Conservation (phyloP, 2,797 vertebrate species). For the Philypnodon macrostomus region DNA sequence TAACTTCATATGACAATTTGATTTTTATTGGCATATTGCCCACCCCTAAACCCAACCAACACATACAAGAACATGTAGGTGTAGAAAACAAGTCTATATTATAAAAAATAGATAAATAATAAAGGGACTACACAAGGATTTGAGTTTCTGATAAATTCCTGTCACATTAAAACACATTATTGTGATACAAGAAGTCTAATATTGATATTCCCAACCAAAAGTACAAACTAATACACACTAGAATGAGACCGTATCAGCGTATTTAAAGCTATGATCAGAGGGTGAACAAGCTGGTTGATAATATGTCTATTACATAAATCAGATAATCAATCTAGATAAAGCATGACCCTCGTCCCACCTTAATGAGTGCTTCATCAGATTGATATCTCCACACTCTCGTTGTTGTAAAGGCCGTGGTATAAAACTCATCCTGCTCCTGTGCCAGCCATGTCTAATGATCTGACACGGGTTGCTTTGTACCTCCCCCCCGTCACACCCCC, state of each 20-base stretch:
- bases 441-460: conserved; percentile 43
- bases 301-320: conserved; percentile 14
- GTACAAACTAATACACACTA: conserved; percentile 4
- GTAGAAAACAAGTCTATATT: too few relatives aligned
- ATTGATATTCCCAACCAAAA: too few relatives aligned
- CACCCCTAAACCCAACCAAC: too few relatives aligned
- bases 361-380: conserved; percentile 33
- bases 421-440: conserved; percentile 27
- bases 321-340: conserved; percentile 15
- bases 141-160: too few relatives aligned
- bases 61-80: too few relatives aligned
- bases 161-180: too few relatives aligned
- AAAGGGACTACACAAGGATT: too few relatives aligned
- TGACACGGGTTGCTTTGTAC: conserved; percentile 36
- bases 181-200: too few relatives aligned
- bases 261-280: conserved; percentile 1
- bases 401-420: conserved; percentile 11
- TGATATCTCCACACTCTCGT: conserved; percentile 13
- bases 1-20: too few relatives aligned
- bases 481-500: conserved; percentile 16
- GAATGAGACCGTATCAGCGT: not conserved
- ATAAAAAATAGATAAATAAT: too few relatives aligned
- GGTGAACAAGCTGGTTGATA: too few relatives aligned
- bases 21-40: too few relatives aligned
- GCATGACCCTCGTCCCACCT: conserved; percentile 18